Conservation (phyloP, 2,888 invertebrate species). For the Sicus ferrugineus region DNA sequence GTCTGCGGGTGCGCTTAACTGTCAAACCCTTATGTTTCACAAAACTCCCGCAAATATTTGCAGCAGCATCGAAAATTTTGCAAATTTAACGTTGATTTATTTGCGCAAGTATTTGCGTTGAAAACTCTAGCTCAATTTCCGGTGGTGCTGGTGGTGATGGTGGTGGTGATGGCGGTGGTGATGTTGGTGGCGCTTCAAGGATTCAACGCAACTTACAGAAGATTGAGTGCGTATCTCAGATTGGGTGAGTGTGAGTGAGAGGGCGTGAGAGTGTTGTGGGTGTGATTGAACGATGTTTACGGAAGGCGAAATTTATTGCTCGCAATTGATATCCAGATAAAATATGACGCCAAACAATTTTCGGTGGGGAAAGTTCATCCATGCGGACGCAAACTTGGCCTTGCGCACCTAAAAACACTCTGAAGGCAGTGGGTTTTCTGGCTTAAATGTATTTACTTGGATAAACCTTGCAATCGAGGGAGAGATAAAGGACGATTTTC, state of each 20-base stretch:
- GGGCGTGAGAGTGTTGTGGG: constrained; percentile 2
- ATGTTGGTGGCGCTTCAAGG: background rate
- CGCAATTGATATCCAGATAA: background rate
- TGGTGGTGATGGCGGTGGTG: background rate
- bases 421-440: too few species aligned
- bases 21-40: constrained; percentile 14
- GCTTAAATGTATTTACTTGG: too few species aligned
- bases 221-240: constrained; percentile 18
- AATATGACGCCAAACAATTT: constrained; percentile 4
- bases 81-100: constrained; percentile 20
- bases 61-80: constrained; percentile 5
- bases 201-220: constrained; percentile 32
- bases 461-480: too few species aligned
- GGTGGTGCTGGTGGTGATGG: background rate
- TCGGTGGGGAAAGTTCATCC: background rate
- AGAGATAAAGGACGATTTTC: too few species aligned
- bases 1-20: background rate
- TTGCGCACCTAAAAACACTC: too few species aligned
- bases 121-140: background rate
- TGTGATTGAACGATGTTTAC: constrained; percentile 2
- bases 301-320: constrained; percentile 3
- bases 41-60: constrained; percentile 14
- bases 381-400: background rate
- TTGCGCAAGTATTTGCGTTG: constrained; percentile 1
- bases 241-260: constrained; percentile 1